Conservation (phyloP, 2,113 vertebrate genomes). For the Chaetorhynchus papuensis region DNA sequence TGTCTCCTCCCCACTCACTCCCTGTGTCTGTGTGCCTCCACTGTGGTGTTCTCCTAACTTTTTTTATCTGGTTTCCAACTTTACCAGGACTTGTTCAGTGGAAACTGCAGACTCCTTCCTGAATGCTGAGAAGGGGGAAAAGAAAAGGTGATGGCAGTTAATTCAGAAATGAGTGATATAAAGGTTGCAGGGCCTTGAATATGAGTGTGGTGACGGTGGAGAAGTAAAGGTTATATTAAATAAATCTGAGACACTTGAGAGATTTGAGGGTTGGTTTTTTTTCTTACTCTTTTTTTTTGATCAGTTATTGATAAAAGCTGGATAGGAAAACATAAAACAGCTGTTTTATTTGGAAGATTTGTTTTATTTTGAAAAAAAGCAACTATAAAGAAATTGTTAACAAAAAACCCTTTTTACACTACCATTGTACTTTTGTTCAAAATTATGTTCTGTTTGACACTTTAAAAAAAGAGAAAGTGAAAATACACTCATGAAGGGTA, state of each 20-base stretch:
- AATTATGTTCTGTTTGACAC: background rate
- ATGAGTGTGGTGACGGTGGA: background rate
- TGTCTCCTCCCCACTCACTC: rapidly evolving
- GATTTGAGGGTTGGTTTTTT: background rate
- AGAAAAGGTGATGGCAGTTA: background rate
- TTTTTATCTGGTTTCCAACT: background rate
- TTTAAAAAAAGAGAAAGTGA: background rate
- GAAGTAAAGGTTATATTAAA: background rate
- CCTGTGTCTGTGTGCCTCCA: rapidly evolving
- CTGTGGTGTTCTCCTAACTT: background rate
- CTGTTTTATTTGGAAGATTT: background rate
- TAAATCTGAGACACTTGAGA: background rate
- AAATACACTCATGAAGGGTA: background rate
- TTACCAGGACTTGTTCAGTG: background rate
- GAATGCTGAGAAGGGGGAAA: background rate
- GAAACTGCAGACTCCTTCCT: background rate
- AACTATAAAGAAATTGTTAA: background rate
- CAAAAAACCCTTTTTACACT: rapidly evolving
- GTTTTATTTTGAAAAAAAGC: background rate
- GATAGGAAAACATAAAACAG: background rate
- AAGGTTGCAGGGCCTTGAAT: background rate
- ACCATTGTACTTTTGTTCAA: background rate
- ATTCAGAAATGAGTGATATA: background rate
- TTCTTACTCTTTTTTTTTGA: background rate
- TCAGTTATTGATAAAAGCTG: background rate